These are phyloP conservation scores for Arrhamphus sclerolepis DNA, from an alignment of 2,797 vertebrate species.

Conservation along the genomic window DNA sequence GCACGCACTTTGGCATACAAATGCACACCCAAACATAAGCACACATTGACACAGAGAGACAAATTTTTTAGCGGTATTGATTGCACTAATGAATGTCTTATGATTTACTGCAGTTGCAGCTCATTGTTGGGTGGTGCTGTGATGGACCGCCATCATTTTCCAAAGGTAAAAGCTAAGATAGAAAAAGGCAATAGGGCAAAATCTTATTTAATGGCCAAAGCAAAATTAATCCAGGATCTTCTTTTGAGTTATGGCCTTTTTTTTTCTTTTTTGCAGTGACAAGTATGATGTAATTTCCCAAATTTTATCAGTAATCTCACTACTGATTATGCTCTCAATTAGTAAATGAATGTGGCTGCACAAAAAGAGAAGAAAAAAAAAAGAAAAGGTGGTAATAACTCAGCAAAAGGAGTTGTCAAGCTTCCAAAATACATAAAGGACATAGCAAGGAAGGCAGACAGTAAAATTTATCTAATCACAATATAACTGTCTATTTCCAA, in stretches of 20 bases:
- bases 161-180: constrained; percentile 74
- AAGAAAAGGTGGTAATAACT: constrained; percentile 63
- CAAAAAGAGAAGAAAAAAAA: no score
- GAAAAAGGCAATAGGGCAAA: constrained; percentile 68
- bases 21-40: constrained; percentile 39
- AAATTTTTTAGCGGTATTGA: constrained; percentile 77
- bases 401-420: constrained; percentile 63
- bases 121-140: constrained; percentile 71
- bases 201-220: constrained; percentile 65
- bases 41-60: constrained; percentile 9
- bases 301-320: constrained; percentile 74
- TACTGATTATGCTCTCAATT: constrained; percentile 78
- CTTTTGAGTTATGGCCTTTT: constrained; percentile 65
- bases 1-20: neutral
- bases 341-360: constrained; percentile 74
- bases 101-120: constrained; percentile 75
- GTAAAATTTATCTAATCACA: constrained; percentile 65
- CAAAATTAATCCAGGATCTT: constrained; percentile 64
- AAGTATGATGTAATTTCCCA: constrained; percentile 76
- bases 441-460: constrained; percentile 55
- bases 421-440: constrained; percentile 78
- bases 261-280: constrained; percentile 44
- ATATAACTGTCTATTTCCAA: constrained; percentile 65
- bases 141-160: constrained; percentile 78
- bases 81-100: constrained; percentile 76